Evolutionary conservation across 2,888 invertebrate genomes (phyloP), one percentile per base, ranked within the genome.

Genomic region (Mythimna lalbum): DNA sequence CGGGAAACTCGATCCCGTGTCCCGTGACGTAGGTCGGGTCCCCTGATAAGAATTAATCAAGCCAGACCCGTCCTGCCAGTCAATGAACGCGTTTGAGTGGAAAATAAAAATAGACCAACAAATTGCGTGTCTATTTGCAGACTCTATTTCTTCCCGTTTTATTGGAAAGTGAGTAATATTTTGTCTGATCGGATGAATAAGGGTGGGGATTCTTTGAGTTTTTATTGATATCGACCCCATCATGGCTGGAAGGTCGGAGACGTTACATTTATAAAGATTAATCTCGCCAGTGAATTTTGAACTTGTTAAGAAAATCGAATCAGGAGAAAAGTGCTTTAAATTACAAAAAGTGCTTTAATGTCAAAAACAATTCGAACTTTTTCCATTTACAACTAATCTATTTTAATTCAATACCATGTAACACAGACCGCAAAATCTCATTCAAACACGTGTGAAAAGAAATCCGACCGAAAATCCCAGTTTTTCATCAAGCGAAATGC

Each of bases 401-500:
- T 7, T 23, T 23, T 6, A 49, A 53, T 50, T 2, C 27, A 31
- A 27, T 17, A 55, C 10, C 55, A 55, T 31, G 27, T 2, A 27
- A 21, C 4, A 31, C 19, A 33, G 33, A 27, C 36, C 19, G 43
- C 21, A 43, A 62, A 70, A 47, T 52, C 33, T 19, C 56, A 64
- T 27, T 12, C 23, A 4, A 59, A 57, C 49, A 49, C 63, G n/a
- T 55, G 59, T 68, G 36, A 63, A 69, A 68, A 60, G 77, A 61
- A 69, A 27, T 17, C 19, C n/a, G 21, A 56, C 57, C 69, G 47
- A 79, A 79, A 56, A 49, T 56, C 63, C 23, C 21, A 67, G 73
- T 89, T 91, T 91, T 90, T 90, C 90, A 91, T 91, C 90, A 89
- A 87, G 86, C 86, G 86, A 89, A 92, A 93, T 92, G 91, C 90